Evolutionary conservation across 2,797 vertebrate species (phyloP).

Genomic region (Gypaetus barbatus): DNA sequence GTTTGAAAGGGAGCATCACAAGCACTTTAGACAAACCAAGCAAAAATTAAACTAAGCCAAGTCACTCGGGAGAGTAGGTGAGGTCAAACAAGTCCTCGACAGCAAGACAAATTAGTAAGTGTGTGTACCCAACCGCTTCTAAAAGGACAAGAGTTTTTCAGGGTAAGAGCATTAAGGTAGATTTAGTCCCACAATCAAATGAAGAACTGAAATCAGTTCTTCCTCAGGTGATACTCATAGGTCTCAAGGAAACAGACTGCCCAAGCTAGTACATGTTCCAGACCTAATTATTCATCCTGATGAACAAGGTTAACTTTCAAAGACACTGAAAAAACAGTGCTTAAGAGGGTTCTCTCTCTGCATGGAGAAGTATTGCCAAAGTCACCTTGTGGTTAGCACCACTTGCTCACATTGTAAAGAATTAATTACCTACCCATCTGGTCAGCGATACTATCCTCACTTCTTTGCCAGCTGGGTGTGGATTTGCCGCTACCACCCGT

Average conservation of each 20-base stretch:
- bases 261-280: background rate
- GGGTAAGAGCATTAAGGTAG: background rate
- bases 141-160: background rate
- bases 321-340: background rate
- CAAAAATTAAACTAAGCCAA: slow-evolving; percentile 46
- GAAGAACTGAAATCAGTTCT: background rate
- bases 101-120: background rate
- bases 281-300: background rate
- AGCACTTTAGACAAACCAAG: background rate
- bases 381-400: background rate
- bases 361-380: background rate
- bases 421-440: slow-evolving; percentile 74
- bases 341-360: background rate
- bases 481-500: slow-evolving; percentile 80
- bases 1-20: background rate
- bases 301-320: background rate
- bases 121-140: background rate
- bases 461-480: slow-evolving; percentile 86
- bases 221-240: background rate
- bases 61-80: background rate
- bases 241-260: slow-evolving; percentile 8
- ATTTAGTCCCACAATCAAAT: slow-evolving; percentile 20
- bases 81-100: slow-evolving; percentile 2
- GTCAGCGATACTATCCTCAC: slow-evolving; percentile 82
- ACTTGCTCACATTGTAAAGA: background rate